Percentiles rank a stretch among this genome's conserved stretches.
phyloP scores from a whole-genome alignment of 2,113 vertebrate genomes.

The Ictidomys tridecemlineatus region DNA sequence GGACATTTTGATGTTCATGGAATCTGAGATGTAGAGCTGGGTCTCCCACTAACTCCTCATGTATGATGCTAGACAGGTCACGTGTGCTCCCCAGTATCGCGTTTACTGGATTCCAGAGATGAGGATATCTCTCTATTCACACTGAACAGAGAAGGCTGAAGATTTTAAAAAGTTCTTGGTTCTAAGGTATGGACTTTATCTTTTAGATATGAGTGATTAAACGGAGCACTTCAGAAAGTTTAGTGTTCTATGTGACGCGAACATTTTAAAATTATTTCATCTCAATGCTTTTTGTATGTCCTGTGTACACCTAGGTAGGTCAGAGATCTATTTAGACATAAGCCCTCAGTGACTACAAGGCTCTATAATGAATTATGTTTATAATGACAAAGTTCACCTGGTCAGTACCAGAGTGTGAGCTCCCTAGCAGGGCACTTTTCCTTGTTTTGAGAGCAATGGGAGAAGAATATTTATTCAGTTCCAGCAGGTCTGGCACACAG shows the following conservation, averaged over 20 bases:
- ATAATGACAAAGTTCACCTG: conserved; percentile 50
- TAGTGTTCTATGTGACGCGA: background rate
- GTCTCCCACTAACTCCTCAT: background rate
- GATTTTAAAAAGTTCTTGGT: conserved; percentile 19
- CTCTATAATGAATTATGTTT: conserved; percentile 48
- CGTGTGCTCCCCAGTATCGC: background rate
- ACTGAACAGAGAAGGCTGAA: background rate
- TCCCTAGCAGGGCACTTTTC: conserved; percentile 42
- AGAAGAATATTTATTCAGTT: conserved; percentile 68
- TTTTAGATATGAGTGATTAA: conserved; percentile 25
- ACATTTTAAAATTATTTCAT: conserved; percentile 20
- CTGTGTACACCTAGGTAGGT: background rate
- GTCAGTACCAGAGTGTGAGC: conserved; percentile 34
- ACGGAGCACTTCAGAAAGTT: background rate
- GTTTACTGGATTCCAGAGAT: background rate
- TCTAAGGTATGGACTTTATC: background rate
- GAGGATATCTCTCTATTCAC: background rate
- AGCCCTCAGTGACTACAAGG: background rate
- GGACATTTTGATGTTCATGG: background rate
- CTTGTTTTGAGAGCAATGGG: conserved; percentile 62
- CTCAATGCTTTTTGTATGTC: background rate
- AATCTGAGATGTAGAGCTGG: background rate
- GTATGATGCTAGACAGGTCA: fast-evolving
- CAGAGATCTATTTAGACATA: conserved; percentile 32
- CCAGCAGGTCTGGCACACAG: background rate